Base-by-base conservation (phyloP, 2,888 invertebrate species). In the Ernsta delagoae region DNA sequence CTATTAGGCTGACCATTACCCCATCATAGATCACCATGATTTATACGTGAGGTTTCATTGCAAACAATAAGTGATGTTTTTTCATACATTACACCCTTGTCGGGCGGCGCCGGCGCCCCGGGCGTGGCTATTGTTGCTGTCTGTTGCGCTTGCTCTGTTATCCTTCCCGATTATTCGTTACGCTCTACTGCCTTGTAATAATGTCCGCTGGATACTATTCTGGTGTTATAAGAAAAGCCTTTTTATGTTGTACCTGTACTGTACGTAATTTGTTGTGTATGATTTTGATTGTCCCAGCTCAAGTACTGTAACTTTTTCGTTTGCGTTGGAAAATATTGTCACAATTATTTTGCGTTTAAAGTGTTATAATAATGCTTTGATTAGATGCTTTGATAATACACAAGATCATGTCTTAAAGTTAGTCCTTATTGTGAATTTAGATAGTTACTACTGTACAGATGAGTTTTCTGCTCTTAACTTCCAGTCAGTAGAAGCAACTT, bases 21-120 rank as follows among this genome's bases (percentile, higher is more conserved):
- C 24, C 11, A 39, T 62, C 67, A 39, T 68, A 62, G 61, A 61
- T 68, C 56, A 68, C 67, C 12, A 39, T 68, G 67, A 68, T 68
- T 62, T 68, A 68, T 48, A 11, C 31, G 56, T 54, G n/a, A 64
- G 43, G 61, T 36, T 61, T 36, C 56, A 11, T 53, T 34, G 65
- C 54, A 56, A 71, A 74, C 72, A 71, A 72, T 80, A 65, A 77
- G 41, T 5, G 34, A 61, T 12, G 56, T 68, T 68, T 68, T 68
- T 68, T 67, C 67, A 67, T 63, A 7, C 66, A 41, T 65, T 59
- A 60, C 66, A 67, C 61, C 67, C 66, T 34, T 56, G 67, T 48
- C 64, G 50, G 2, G 59, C 78, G 84, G 85, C 86, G 87, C 87
- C 84, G 86, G 87, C 87, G 88, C 87, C 82, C 78, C 74, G 80